Evolutionary conservation across 1,140 invertebrate genomes (phyloP), one percentile per base, ranked within the genome.

Genomic region (Danaus plexippus): DNA sequence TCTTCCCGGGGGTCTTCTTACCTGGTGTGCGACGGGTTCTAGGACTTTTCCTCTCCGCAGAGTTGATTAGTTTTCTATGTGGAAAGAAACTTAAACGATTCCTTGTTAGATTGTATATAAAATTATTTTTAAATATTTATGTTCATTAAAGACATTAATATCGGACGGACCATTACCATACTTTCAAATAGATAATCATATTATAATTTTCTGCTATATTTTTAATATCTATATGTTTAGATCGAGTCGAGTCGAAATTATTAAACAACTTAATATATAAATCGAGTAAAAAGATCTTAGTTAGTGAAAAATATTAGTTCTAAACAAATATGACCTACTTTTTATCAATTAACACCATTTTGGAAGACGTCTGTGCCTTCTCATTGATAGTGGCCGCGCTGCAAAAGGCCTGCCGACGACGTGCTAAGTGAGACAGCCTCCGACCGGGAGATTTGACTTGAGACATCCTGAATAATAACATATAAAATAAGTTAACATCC

Each of bases 361-460:
- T 87, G 9, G 74, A 51, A 9, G 75, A 70, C 0, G 73, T 11
- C 2, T 75, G 74, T 0, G 75, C 73, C 40, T 80, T 78, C 57
- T 87, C 77, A 9, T 63, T 67, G 32, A 88, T 76, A 9, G 75
- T 85, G 32, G 83, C 87, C 0, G 88, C 87, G 55, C 88, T 92
- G 40, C 90, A 92, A 72, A 93, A 93, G 4, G 90, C 91, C 61
- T 90, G 89, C 44, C 91, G 78, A 12, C 92, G 78, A 43, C 88
- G 88, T 0, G 92, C 91, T 56, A 93, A 80, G 69, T 93, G 91
- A 50, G 90, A 92, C 42, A 93, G 71, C 43, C 92, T 80, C 53
- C 91, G 89, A 0, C 91, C 91, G 0, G 92, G 92, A 43, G 92
- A 93, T 66, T 91, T 90, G 2, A 87, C 88, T 57, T 86, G 88